phyloP scores from a whole-genome alignment of 2,888 invertebrate genomes.

The Andrena fulva region DNA sequence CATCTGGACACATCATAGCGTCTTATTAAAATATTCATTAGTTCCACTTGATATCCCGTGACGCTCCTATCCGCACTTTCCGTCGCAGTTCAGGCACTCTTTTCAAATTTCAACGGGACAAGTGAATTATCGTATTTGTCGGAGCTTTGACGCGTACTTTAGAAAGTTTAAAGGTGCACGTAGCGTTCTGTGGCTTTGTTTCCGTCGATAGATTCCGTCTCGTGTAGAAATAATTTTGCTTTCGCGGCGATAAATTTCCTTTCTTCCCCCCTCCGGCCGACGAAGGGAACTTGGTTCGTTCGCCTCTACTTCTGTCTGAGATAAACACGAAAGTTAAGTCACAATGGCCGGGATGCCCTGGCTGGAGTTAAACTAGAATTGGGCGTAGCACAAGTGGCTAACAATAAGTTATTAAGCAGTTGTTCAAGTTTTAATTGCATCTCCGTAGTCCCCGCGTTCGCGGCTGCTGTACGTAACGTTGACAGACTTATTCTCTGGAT shows the following conservation, averaged over 20 bases:
- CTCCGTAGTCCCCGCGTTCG: constrained; percentile 56
- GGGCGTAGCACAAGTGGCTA: constrained; percentile 75
- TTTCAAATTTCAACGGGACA: neutral
- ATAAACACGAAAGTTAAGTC: constrained; percentile 67
- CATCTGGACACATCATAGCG: constrained; percentile 47
- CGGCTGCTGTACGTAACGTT: constrained; percentile 56
- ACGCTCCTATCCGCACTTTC: neutral
- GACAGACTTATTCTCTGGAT: constrained; percentile 73
- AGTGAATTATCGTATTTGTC: neutral
- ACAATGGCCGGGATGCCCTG: constrained; percentile 60
- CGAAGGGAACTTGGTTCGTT: constrained; percentile 32
- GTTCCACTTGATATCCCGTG: constrained; percentile 7
- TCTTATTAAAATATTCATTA: constrained; percentile 35
- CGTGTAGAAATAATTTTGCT: constrained; percentile 45
- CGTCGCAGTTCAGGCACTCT: neutral
- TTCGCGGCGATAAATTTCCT: constrained; percentile 48
- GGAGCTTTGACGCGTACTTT: neutral
- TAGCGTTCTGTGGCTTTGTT: neutral
- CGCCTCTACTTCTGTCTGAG: constrained; percentile 44
- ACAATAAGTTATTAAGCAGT: constrained; percentile 79
- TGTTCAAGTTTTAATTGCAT: constrained; percentile 81
- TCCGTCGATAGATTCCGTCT: neutral
- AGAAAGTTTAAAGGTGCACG: neutral
- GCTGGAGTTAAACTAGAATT: constrained; percentile 76
- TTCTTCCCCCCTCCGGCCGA: constrained; percentile 35